Evolutionary conservation across 2,888 invertebrate genomes (phyloP).

Genomic region (Dynastes tityus): DNA sequence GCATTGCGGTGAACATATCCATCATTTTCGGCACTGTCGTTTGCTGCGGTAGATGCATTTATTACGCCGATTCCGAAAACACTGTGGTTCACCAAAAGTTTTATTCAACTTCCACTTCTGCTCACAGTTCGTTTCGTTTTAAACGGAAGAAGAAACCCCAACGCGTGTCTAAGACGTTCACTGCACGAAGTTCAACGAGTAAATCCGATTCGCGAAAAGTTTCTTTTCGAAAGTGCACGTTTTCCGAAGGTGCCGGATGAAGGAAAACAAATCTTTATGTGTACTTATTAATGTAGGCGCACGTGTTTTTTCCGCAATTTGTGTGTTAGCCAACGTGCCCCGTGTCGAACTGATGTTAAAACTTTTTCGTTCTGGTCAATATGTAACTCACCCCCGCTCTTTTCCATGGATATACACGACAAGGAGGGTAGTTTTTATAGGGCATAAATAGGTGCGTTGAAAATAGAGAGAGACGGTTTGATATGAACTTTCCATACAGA

Average conservation of each 20-base stretch:
- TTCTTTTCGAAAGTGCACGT: conserved; percentile 33
- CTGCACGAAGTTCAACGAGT: conserved; percentile 69
- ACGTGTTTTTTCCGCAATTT: conserved; percentile 52
- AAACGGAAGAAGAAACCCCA: conserved; percentile 56
- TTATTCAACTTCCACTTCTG: conserved; percentile 47
- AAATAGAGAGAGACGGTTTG: conserved; percentile 60
- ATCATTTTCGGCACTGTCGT: conserved; percentile 76
- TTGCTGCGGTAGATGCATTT: conserved; percentile 80
- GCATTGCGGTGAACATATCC: conserved; percentile 83
- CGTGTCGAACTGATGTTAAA: conserved; percentile 63
- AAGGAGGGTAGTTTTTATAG: conserved; percentile 71
- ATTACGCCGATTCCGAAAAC: conserved; percentile 60
- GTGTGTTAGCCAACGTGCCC: conserved; percentile 53
- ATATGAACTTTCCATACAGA: conserved; percentile 60
- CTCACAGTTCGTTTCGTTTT: conserved; percentile 51
- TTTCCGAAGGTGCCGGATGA: not conserved
- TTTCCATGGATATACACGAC: conserved; percentile 61
- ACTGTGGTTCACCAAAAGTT: conserved; percentile 55
- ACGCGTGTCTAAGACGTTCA: conserved; percentile 65
- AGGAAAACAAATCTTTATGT: conserved; percentile 24
- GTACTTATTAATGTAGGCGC: conserved; percentile 32
- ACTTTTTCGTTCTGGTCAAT: conserved; percentile 69
- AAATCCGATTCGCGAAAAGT: conserved; percentile 46
- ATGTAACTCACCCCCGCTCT: conserved; percentile 67
- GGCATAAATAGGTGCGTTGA: conserved; percentile 68